phyloP scores from a whole-genome alignment of 2,888 invertebrate genomes.

The Melipona bicolor region DNA sequence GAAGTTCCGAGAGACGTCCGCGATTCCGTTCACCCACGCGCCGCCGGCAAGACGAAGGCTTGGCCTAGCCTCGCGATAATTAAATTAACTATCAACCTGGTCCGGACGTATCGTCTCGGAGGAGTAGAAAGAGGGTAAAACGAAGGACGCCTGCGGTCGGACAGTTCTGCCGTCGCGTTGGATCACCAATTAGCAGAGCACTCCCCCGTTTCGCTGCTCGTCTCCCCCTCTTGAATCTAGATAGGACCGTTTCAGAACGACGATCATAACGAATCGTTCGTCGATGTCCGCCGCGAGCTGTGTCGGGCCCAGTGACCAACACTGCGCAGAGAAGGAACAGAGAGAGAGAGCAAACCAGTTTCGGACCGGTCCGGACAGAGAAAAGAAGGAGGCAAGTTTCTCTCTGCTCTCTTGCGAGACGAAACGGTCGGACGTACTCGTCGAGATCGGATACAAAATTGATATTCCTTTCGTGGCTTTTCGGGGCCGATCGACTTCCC shows the following conservation, averaged over 20 bases:
- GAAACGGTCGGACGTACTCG: conserved; percentile 73
- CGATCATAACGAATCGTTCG: conserved; percentile 75
- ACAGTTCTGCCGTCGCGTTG: conserved; percentile 62
- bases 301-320: conserved; percentile 36
- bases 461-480: conserved; percentile 74
- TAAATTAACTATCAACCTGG: conserved; percentile 53
- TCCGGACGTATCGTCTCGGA: conserved; percentile 6
- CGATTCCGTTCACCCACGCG: conserved; percentile 19
- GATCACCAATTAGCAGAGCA: conserved; percentile 70
- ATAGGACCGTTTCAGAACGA: conserved; percentile 57
- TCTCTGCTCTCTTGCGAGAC: conserved; percentile 59
- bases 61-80: conserved; percentile 35
- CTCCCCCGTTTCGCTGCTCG: conserved; percentile 29
- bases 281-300: conserved; percentile 65
- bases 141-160: conserved; percentile 12
- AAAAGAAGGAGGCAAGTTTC: conserved; percentile 3
- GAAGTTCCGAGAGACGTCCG: neutral
- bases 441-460: conserved; percentile 78
- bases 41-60: neutral
- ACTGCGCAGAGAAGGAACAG: conserved; percentile 44
- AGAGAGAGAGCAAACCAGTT: conserved; percentile 71
- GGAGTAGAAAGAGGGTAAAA: conserved; percentile 36
- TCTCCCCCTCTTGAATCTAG: conserved; percentile 62
- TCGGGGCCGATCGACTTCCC: neutral
- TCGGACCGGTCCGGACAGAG: conserved; percentile 68